Base-by-base conservation (phyloP, 1,140 invertebrate species). In the Atta cephalotes region DNA sequence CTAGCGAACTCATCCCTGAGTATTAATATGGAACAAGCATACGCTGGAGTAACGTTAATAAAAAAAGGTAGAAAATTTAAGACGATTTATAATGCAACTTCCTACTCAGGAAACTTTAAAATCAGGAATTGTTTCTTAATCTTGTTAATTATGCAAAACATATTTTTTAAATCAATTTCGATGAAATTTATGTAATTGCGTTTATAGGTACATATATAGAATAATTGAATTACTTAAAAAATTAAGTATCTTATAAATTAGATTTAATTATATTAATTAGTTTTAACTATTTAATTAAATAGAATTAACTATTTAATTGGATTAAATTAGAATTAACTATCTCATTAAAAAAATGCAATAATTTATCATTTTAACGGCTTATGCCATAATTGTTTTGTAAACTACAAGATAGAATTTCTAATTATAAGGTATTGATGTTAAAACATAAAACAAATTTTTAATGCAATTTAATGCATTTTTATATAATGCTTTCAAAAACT, bases 1-100 rank as follows among this genome's bases (percentile, higher is more conserved):
- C 78, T 56, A 10, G 35, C n/a, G 16, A 53, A 56, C n/a, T 9
- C 68, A 35, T 56, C 53, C 1, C 14, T 7, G 28, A 62, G 18
- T 79, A 66, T 66, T 70, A 70, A n/a, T 21, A 35, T 10, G 14
- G 18, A 18, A 80, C 21, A 80, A 70, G 49, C 12, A 28, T 25
- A 70, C n/a, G 66, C 25, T 68, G 21, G 39, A 70, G 25, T 35
- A 70, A 14, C 21, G 25, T 49, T 51, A 25, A 70, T 70, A 31
- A 81, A 39, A 31, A 56, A 51, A 58, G n/a, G n/a, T 12, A 60
- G 6, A 60, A 39, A 76, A 76, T 60, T 76, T 66, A 4, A 14
- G 10, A 3, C 21, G 9, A 2, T 51, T n/a, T 35, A 35, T 35
- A 35, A 76, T 21, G n/a, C n/a, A 6, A 51, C 1, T 28, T 51